Conservation (phyloP, 2,888 invertebrate species). For the Hoplodrina ambigua region DNA sequence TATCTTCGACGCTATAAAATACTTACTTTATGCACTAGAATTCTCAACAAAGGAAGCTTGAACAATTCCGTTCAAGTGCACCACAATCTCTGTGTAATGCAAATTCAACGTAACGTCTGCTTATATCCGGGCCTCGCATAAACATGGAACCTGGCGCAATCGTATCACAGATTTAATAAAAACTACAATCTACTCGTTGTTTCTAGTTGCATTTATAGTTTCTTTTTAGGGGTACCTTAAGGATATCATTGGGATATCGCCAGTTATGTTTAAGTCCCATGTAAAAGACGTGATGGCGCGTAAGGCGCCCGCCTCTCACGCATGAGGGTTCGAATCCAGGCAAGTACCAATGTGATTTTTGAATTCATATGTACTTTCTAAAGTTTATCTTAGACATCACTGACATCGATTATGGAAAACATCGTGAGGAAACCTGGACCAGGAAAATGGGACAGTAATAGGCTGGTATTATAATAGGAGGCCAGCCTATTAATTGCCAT, state of each 20-base stretch:
- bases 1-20: slow-evolving; percentile 53
- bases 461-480: no score
- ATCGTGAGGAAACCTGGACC: no score
- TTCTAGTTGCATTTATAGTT: not conserved
- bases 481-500: no score
- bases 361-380: no score
- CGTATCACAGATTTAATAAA: slow-evolving; percentile 45
- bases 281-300: no score
- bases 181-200: slow-evolving; percentile 10
- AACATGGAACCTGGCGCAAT: slow-evolving; percentile 36
- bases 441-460: no score
- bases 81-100: slow-evolving; percentile 59
- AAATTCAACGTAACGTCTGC: slow-evolving; percentile 61
- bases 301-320: no score
- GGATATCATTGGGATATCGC: not conserved
- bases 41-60: slow-evolving; percentile 51
- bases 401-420: no score
- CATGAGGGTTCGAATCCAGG: no score
- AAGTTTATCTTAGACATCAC: no score
- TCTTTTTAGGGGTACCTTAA: not conserved
- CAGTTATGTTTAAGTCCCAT: no score
- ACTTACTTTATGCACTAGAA: slow-evolving; percentile 50
- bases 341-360: no score
- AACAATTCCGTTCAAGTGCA: slow-evolving; percentile 56
- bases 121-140: slow-evolving; percentile 52